A percentile compares a stretch with the other conserved stretches of the same genome.
Conservation (phyloP, 2,797 vertebrate genomes). For the Silurus lanzhouensis region DNA sequence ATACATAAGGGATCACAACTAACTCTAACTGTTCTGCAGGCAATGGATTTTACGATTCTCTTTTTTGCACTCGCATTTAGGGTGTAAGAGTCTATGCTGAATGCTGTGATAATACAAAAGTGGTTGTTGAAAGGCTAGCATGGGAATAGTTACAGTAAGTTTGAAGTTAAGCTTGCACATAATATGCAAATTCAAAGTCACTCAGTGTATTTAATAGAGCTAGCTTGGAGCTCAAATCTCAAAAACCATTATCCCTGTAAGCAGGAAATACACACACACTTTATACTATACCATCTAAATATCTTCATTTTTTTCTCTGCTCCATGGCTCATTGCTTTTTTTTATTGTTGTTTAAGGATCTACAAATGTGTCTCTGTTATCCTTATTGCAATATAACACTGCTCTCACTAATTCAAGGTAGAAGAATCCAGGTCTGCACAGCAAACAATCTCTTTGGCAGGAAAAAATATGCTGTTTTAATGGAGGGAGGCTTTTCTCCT, state of each 20-base stretch:
- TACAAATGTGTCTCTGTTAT: slow-evolving; percentile 12
- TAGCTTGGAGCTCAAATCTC: neutral
- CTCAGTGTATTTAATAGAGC: neutral
- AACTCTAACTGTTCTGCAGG: neutral
- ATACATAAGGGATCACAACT: neutral
- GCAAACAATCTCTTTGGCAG: slow-evolving; percentile 5
- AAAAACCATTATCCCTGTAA: neutral
- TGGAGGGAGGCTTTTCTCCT: slow-evolving; percentile 28
- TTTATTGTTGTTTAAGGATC: slow-evolving; percentile 22
- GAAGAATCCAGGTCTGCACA: slow-evolving; percentile 14
- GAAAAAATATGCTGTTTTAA: neutral
- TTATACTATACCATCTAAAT: slow-evolving; percentile 3
- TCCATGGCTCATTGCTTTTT: slow-evolving; percentile 16
- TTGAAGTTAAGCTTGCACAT: neutral
- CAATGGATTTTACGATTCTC: neutral
- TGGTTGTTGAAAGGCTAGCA: neutral
- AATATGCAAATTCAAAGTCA: slow-evolving; percentile 23
- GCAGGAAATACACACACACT: neutral
- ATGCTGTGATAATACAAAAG: neutral
- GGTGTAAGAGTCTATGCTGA: neutral
- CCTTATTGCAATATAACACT: slow-evolving; percentile 8
- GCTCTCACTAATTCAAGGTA: neutral
- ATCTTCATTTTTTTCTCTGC: neutral
- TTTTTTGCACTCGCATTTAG: neutral
- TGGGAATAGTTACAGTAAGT: slow-evolving; percentile 3